phyloP scores from a whole-genome alignment of 1,140 invertebrate species.

The Drosophila subobscura region DNA sequence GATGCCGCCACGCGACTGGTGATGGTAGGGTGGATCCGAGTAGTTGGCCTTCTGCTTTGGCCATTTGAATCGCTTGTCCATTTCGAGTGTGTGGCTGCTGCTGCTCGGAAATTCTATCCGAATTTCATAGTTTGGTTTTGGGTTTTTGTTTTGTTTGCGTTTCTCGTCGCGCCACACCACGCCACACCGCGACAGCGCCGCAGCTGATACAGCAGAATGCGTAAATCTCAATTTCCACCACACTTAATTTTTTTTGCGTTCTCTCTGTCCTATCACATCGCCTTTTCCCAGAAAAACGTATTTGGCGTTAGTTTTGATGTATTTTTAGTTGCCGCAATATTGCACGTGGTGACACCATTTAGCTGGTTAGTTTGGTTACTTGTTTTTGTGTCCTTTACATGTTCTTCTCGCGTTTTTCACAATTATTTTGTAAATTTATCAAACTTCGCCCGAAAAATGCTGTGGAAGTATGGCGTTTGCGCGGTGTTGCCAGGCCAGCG shows the following conservation, averaged over 20 bases:
- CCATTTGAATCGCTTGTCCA: constrained; percentile 68
- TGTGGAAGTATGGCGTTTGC: constrained; percentile 73
- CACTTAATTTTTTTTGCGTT: constrained; percentile 58
- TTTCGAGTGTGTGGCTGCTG: constrained; percentile 19
- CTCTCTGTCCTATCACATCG: constrained; percentile 31
- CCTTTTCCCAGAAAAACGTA: constrained; percentile 42
- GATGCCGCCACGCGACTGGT: constrained; percentile 15
- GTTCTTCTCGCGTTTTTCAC: constrained; percentile 48
- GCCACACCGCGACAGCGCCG: constrained; percentile 55
- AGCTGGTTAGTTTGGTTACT: constrained; percentile 7
- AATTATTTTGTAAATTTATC: constrained; percentile 45
- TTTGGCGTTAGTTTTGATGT: constrained; percentile 17
- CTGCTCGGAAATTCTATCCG: constrained; percentile 19
- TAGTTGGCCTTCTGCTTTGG: constrained; percentile 38
- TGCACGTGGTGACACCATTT: constrained; percentile 24
- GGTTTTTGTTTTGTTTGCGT: constrained; percentile 66
- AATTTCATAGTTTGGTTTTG: constrained; percentile 53
- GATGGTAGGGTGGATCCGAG: constrained; percentile 39
- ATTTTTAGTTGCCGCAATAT: constrained; percentile 35
- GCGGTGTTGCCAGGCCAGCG: constrained; percentile 60
- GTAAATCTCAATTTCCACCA: constrained; percentile 73
- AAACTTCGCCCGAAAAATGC: constrained; percentile 74
- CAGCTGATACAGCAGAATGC: constrained; percentile 67
- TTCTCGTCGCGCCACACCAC: constrained; percentile 39
- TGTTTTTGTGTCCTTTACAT: constrained; percentile 39